Conservation (phyloP, 53 echinoderm and acorn worm species). For the Holothuria leucospilota region DNA sequence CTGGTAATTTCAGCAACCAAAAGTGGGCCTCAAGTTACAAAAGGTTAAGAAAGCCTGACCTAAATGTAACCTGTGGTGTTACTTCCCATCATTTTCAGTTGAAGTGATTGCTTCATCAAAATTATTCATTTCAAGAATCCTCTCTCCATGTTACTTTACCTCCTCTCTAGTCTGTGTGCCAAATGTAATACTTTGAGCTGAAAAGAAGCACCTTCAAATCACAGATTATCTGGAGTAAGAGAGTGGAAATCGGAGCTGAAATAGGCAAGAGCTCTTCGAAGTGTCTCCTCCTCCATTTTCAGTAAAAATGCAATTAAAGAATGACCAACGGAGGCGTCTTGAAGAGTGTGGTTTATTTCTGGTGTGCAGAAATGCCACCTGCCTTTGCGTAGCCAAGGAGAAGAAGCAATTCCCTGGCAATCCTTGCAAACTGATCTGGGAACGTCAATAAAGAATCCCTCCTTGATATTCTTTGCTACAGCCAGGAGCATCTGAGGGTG, state of each 20-base stretch:
- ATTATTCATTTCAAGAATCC: no score
- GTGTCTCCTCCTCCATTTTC: not conserved
- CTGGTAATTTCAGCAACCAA: no score
- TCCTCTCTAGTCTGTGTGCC: no score
- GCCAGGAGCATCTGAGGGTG: not conserved
- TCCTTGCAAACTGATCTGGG: constrained; percentile 32
- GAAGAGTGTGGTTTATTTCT: not conserved
- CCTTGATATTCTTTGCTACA: constrained; percentile 1
- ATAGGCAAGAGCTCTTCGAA: not conserved
- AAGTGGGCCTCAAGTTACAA: no score
- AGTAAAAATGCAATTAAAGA: constrained; percentile 31
- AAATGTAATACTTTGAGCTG: no score
- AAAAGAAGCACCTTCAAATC: not conserved
- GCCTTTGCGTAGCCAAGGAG: not conserved
- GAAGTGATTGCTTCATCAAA: no score
- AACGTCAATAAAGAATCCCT: constrained; percentile 27
- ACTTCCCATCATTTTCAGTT: no score
- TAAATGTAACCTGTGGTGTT: no score
- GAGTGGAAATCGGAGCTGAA: not conserved
- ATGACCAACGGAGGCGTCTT: not conserved
- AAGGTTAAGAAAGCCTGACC: no score
- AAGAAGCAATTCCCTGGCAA: not conserved
- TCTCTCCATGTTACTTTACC: no score
- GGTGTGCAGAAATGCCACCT: constrained; percentile 14
- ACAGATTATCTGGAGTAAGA: not conserved